Evolutionary conservation across 2,113 vertebrate species (phyloP).

Genomic region (Bujurquina vittata): DNA sequence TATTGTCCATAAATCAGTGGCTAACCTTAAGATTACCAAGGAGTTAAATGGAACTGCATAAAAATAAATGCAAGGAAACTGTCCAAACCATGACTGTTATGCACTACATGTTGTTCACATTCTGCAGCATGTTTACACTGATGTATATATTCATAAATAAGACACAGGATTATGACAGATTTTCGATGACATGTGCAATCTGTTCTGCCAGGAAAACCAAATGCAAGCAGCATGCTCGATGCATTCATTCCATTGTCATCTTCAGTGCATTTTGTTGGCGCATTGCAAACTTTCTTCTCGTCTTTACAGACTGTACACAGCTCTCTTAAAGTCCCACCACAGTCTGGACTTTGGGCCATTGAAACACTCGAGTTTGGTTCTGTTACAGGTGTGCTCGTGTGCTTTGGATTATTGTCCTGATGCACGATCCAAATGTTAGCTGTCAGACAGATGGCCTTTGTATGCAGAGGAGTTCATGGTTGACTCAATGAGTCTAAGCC

Average conservation of each 20-base stretch:
- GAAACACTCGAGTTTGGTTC: no score
- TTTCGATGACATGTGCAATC: neutral
- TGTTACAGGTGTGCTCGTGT: no score
- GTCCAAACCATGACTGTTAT: neutral
- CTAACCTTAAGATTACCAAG: neutral
- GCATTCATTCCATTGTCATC: neutral
- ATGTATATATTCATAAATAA: conserved; percentile 8
- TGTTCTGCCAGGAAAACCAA: neutral
- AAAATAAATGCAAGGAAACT: neutral
- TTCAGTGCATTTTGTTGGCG: neutral
- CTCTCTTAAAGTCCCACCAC: no score
- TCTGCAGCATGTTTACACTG: neutral
- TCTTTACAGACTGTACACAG: no score
- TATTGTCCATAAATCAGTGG: neutral
- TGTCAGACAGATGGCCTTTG: no score
- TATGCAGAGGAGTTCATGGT: no score
- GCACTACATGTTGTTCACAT: neutral
- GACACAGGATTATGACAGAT: neutral
- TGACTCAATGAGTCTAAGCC: no score
- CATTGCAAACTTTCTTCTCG: no score
- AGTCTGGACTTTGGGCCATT: no score
- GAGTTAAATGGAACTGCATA: neutral
- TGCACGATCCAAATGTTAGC: no score
- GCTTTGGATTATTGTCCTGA: no score
- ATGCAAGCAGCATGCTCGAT: neutral